Evolutionary conservation across 2,113 vertebrate genomes (phyloP).

Genomic region (Dascyllus trimaculatus): DNA sequence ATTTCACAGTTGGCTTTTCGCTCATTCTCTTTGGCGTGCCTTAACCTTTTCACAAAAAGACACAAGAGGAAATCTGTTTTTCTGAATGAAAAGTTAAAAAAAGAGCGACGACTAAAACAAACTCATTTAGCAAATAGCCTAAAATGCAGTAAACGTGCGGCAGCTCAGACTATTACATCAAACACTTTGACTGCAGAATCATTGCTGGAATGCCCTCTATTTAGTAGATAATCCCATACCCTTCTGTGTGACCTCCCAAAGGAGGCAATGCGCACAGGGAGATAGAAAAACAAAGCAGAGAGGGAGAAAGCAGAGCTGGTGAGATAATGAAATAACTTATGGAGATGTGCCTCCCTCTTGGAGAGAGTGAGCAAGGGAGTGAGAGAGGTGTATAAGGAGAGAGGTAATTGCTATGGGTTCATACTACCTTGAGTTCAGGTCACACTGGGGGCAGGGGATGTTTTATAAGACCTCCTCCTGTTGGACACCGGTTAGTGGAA

Average conservation of each 20-base stretch:
- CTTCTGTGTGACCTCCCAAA: conserved; percentile 71
- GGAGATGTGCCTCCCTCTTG: conserved; percentile 66
- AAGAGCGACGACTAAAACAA: conserved; percentile 38
- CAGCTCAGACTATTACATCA: conserved; percentile 61
- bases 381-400: conserved; percentile 61
- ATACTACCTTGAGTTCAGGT: conserved; percentile 61
- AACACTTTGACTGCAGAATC: conserved; percentile 60
- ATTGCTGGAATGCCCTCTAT: conserved; percentile 63
- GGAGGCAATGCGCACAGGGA: conserved; percentile 56
- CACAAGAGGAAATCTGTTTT: conserved; percentile 23
- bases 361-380: conserved; percentile 52
- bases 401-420: conserved; percentile 74
- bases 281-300: conserved; percentile 70
- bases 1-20: conserved; percentile 26
- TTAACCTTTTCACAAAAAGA: conserved; percentile 13
- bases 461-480: conserved; percentile 70
- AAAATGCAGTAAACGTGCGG: conserved; percentile 40
- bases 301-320: conserved; percentile 66
- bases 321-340: conserved; percentile 86
- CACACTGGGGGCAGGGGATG: conserved; percentile 63
- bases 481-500: conserved; percentile 68
- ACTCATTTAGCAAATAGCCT: conserved; percentile 49
- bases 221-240: conserved; percentile 69
- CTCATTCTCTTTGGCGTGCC: conserved; percentile 13
- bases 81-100: conserved; percentile 17